A percentile compares a stretch with the other conserved stretches of the same genome.
Conservation (phyloP, 2,888 invertebrate species). For the Eupithecia exiguata region DNA sequence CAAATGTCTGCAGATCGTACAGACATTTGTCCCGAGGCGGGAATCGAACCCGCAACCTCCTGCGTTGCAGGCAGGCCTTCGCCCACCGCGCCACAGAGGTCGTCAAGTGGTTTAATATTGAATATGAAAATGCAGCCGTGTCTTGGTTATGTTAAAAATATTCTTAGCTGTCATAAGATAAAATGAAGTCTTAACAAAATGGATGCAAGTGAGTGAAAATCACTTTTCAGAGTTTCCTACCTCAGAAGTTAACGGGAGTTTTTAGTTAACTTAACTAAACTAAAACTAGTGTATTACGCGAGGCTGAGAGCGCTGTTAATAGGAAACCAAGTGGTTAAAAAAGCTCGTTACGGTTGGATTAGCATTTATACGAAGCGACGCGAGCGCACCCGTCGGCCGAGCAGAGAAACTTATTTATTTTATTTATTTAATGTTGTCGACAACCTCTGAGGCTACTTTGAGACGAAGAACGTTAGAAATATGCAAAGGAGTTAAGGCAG, state of each 20-base stretch:
- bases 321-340: constrained; percentile 6
- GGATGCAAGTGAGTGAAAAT: neutral
- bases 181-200: neutral
- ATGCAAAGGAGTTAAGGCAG: no score
- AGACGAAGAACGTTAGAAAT: neutral
- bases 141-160: neutral
- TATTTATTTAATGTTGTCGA: neutral
- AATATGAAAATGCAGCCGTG: no score
- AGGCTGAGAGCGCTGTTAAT: constrained; percentile 9
- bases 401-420: neutral
- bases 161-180: neutral
- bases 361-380: constrained; percentile 5
- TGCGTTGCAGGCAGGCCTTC: no score
- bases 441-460: neutral
- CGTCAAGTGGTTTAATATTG: neutral
- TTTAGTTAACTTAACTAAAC: constrained; percentile 6
- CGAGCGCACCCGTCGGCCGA: neutral
- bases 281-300: constrained; percentile 1
- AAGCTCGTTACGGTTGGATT: constrained; percentile 10
- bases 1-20: no score
- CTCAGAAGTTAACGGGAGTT: constrained; percentile 2
- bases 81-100: no score
- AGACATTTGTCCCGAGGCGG: no score
- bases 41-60: no score
- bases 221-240: constrained; percentile 2